Base-by-base conservation (phyloP, 2,888 invertebrate genomes). In the Petrophora chlorosata region DNA sequence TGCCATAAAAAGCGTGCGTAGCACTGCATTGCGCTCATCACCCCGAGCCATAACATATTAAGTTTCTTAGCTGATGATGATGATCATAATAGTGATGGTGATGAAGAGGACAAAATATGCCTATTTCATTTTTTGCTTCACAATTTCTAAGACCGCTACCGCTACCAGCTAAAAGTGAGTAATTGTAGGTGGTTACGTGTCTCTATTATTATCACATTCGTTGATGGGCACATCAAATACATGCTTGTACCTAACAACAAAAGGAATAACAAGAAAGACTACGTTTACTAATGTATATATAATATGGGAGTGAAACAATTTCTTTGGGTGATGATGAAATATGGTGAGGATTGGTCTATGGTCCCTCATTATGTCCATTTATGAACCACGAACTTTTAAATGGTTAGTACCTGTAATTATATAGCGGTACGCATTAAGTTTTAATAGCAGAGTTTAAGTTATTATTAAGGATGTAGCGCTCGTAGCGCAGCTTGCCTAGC, bases 391-490 rank as follows among this genome's bases (percentile, higher is more conserved):
- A 40, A 48, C 17, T 23, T 48, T 48, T 42, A 23, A 41, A 47
- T 47, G 47, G 17, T 16, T n/a, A n/a, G n/a, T n/a, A n/a, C n/a
- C n/a, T 17, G 41, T 48, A 35, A 48, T 48, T 48, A 36, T 48
- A n/a, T 23, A 23, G n/a, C 8, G n/a, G 23, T 15, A 26, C 15
- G 23, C 41, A 25, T 30, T 25, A 15, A 26, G 14, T 19, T 9
- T 40, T 46, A 46, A 46, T 46, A 15, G n/a, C 32, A 23, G 15
- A 16, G 26, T 16, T 9, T 25, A 28, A 30, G 29, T 15, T 30
- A 44, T 44, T 29, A 30, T n/a, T n/a, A n/a, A n/a, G n/a, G n/a
- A n/a, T n/a, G n/a, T n/a, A n/a, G n/a, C n/a, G n/a, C n/a, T n/a
- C n/a, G n/a, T n/a, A n/a, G n/a, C n/a, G n/a, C n/a, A n/a, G n/a